Conservation (phyloP, 2,797 vertebrate genomes). For the Urophycis tenuis region DNA sequence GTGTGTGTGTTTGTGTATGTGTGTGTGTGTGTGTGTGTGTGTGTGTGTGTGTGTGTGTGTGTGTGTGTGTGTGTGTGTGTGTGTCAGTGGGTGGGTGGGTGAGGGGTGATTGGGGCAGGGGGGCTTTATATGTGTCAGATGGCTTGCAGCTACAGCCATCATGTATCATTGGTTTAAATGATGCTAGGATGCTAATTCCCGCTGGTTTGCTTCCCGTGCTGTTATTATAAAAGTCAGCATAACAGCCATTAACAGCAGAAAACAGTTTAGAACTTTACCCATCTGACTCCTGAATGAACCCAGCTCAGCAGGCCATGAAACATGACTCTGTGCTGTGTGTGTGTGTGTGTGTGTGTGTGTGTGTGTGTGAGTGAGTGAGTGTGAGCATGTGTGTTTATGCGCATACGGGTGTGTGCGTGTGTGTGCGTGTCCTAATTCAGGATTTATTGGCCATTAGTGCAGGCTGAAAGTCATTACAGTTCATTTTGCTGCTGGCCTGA, state of each 20-base stretch:
- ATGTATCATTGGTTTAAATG: constrained; percentile 68
- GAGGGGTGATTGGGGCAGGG: neutral
- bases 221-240: constrained; percentile 66
- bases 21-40: constrained; percentile 4
- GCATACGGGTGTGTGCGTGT: constrained; percentile 37
- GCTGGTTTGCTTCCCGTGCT: constrained; percentile 62
- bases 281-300: constrained; percentile 69
- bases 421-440: constrained; percentile 70
- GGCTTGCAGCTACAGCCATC: constrained; percentile 55
- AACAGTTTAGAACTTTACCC: constrained; percentile 64
- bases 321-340: constrained; percentile 53
- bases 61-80: constrained; percentile 8
- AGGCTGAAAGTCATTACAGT: constrained; percentile 82
- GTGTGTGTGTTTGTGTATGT: constrained; percentile 23
- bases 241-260: constrained; percentile 64
- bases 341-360: constrained; percentile 30
- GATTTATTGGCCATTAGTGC: constrained; percentile 84
- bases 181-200: constrained; percentile 67
- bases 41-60: constrained; percentile 22
- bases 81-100: neutral
- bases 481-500: constrained; percentile 79
- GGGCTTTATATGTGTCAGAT: constrained; percentile 20
- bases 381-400: constrained; percentile 27
- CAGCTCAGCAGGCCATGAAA: constrained; percentile 64
- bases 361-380: constrained; percentile 18